phyloP scores from a whole-genome alignment of 1,140 invertebrate species.

The Drepana arcuata region DNA sequence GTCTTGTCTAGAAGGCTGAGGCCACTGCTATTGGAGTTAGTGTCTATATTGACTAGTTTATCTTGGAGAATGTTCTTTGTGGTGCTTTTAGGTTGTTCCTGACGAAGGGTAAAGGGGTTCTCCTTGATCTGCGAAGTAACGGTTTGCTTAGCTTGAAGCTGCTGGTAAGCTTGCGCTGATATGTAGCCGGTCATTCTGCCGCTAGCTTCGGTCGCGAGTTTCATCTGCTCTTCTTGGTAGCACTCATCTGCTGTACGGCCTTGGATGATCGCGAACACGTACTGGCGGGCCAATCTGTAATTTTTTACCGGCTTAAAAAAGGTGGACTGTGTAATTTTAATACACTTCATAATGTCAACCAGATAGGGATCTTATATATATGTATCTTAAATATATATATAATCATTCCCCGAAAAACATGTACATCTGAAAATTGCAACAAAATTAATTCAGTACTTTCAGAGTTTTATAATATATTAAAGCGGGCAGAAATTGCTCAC shows the following conservation, averaged over 20 bases:
- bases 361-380: no score
- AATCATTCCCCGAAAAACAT: no score
- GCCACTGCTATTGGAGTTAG: slow-evolving; percentile 46
- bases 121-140: slow-evolving; percentile 52
- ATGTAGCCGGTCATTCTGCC: slow-evolving; percentile 59
- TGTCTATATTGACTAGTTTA: slow-evolving; percentile 64
- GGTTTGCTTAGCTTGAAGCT: slow-evolving; percentile 31
- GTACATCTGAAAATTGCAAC: no score
- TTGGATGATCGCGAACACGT: slow-evolving; percentile 75
- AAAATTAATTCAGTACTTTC: no score
- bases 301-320: no score
- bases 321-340: no score
- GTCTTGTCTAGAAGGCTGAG: slow-evolving; percentile 35
- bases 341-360: no score
- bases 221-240: slow-evolving; percentile 60
- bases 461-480: no score
- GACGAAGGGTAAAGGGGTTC: slow-evolving; percentile 41
- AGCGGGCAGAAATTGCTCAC: no score
- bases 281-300: slow-evolving; percentile 74
- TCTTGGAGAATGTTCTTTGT: slow-evolving; percentile 66
- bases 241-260: slow-evolving; percentile 74
- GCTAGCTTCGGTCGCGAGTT: slow-evolving; percentile 34
- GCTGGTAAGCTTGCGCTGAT: slow-evolving; percentile 48
- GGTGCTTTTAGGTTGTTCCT: slow-evolving; percentile 35
- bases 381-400: no score